A percentile compares a stretch with the other conserved stretches of the same genome.
Evolutionary conservation across 2,113 vertebrate genomes (phyloP).

Genomic region (Pangasianodon gigas): DNA sequence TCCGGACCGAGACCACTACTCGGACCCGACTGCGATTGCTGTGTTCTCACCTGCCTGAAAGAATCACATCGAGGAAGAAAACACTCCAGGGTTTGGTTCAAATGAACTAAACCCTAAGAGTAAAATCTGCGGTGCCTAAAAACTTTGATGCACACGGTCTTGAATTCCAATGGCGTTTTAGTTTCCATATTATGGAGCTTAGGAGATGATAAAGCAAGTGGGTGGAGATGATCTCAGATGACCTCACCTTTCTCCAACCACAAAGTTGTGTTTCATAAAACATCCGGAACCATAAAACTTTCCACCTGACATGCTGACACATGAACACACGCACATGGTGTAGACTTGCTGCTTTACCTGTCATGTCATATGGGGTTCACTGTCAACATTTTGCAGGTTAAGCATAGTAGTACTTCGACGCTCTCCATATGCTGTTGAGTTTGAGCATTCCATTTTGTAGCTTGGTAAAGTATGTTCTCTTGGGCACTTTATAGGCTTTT

Average conservation of each 20-base stretch:
- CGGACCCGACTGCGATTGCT: background rate
- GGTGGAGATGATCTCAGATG: background rate
- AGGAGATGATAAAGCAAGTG: background rate
- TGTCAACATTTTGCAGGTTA: background rate
- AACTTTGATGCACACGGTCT: background rate
- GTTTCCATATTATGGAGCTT: background rate
- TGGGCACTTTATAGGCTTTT: background rate
- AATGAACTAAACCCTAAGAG: background rate
- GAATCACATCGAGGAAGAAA: background rate
- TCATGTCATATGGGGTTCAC: background rate
- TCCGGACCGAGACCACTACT: background rate
- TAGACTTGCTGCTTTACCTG: background rate
- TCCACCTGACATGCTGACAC: background rate
- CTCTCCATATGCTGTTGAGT: background rate
- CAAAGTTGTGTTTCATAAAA: background rate
- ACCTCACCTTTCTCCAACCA: background rate
- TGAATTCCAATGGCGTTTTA: background rate
- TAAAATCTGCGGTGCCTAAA: background rate
- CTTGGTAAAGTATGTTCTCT: background rate
- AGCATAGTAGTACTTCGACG: background rate
- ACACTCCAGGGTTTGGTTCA: background rate
- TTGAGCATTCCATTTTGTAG: background rate
- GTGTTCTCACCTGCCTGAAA: background rate
- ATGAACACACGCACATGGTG: background rate
- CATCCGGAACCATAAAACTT: background rate